Evolutionary conservation across 2,113 vertebrate species (phyloP), one percentile per base, ranked within the genome.

Genomic region (Rhynchopsitta pachyrhyncha): DNA sequence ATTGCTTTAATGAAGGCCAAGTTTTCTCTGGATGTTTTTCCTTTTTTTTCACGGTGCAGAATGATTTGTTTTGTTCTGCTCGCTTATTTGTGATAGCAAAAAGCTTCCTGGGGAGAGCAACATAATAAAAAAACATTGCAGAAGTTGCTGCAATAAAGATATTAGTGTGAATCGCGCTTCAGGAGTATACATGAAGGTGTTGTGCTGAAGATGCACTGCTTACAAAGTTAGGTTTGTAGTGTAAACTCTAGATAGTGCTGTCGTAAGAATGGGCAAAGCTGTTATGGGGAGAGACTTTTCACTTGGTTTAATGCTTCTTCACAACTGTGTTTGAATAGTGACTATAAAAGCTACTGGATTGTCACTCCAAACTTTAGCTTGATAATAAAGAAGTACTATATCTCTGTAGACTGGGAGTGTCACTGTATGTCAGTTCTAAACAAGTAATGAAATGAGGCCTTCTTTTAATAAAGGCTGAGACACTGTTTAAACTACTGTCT

Each of bases 211-310:
- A 28, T 55, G 27, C 29, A 11, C 0, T 60, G 62, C 35, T 86
- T 53, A 16, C 2, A 7, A 49, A 59, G 55, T 39, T 37, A 25
- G 13, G 39, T 23, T 18, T 70, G 1, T 14, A 27, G 28, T 17
- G n/a, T 90, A 22, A 75, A 35, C 18, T 50, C 28, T 9, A 14
- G 33, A 6, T 41, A 71, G 15, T 11, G 1, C 19, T 60, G 59
- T 3, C 4, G 23, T 55, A 42, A 33, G 23, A 64, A 20, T 7
- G 11, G 37, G 17, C 28, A 52, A 29, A 59, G 7, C 35, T 75
- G 0, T 13, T 47, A 2, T 2, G 11, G 7, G 37, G 35, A 49
- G 31, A 52, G 22, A 9, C 19, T 63, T 53, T 24, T 27, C 22
- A 17, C 31, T 22, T 52, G 28, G 4, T 35, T 49, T 53, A n/a